Percentiles rank a stretch among this genome's conserved stretches.
These are phyloP conservation scores for Aphaenogaster floridana DNA, from an alignment of 1,140 invertebrate genomes.

Conservation along the genomic window DNA sequence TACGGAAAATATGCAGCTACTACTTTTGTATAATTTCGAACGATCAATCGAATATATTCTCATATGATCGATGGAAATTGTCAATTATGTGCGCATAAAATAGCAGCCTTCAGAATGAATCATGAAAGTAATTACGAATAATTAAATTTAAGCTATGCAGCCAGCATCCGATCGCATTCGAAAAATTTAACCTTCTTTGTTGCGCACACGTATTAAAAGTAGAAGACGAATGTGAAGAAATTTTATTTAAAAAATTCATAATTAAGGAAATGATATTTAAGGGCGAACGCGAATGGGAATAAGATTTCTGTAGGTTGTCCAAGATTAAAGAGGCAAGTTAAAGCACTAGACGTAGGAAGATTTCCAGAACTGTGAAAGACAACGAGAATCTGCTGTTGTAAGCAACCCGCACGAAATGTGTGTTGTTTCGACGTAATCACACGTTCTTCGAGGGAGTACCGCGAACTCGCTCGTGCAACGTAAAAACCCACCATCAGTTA, in stretches of 20 bases:
- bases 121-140: conserved; percentile 11
- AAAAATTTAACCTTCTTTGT: background rate
- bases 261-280: conserved; percentile 1
- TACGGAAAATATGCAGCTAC: background rate
- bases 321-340: background rate
- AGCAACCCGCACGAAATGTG: background rate
- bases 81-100: background rate
- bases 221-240: background rate
- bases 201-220: background rate
- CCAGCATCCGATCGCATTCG: background rate
- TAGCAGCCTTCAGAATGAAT: conserved; percentile 2
- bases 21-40: conserved; percentile 1
- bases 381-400: background rate
- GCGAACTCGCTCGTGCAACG: background rate
- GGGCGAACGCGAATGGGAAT: background rate
- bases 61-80: background rate
- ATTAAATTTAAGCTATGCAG: too few species aligned
- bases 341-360: background rate
- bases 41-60: conserved; percentile 4
- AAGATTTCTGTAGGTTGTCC: background rate
- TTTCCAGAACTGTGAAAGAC: background rate
- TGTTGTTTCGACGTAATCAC: background rate
- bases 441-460: conserved; percentile 9
- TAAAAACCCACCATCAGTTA: conserved; percentile 38
- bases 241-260: conserved; percentile 20